Base-by-base conservation (phyloP, 2,113 vertebrate genomes). In the Tenrec ecaudatus region DNA sequence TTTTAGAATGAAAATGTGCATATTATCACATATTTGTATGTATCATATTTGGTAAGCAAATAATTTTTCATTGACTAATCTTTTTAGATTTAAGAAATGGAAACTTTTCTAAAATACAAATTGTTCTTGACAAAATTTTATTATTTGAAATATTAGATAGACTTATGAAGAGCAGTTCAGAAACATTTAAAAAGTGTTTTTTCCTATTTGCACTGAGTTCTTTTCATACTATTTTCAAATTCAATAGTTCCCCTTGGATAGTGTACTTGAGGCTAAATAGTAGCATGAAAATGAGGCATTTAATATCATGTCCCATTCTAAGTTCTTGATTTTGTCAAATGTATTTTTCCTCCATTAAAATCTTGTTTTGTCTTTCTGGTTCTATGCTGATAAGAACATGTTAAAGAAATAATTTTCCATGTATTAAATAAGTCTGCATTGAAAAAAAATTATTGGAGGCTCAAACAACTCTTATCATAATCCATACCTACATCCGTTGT, bases 141-240 rank as follows among this genome's bases (percentile, higher is more conserved):
- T 36, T 91, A 73, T 88, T 95, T 91, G 60, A 58, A 77, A 64
- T 57, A 17, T 58, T 96, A 58, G 91, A 53, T n/a, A 96, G 92
- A 90, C 87, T 94, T 85, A 81, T 87, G 2, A 89, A 93, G 27
- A 89, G 17, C 25, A 78, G 76, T 69, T 91, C 29, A 90, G 91
- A 93, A 90, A 92, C 92, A 76, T 95, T 88, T 95, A 62, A 23
- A 95, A 89, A 16, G 88, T 62, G 43, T 23, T 88, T 86, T 25
- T 82, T 4, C 53, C 40, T 92, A 47, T 90, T 89, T 80, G 3
- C 25, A 40, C 29, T 93, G 62, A 95, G 22, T n/a, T 77, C 12
- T 96, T 98, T 88, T 95, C 82, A 71, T 94, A 96, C 87, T 91
- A 93, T 96, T 97, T 97, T 93, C 66, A 75, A 29, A 79, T 81